Evolutionary conservation across 2,888 invertebrate species (phyloP).

Genomic region (Cecidostiba fungosa): DNA sequence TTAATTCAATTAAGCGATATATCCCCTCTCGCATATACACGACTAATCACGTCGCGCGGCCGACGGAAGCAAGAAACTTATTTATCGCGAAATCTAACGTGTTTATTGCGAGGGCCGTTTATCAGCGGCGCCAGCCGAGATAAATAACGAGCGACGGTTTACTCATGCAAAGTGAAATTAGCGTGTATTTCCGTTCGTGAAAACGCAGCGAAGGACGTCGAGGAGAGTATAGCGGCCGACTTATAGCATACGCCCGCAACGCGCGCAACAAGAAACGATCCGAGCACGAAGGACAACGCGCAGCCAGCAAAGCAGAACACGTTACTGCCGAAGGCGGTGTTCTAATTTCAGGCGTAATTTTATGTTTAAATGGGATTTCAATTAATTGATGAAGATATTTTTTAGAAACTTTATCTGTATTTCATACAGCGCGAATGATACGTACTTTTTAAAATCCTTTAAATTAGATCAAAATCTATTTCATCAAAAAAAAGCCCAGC

Average conservation of each 20-base stretch:
- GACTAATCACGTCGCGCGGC: neutral
- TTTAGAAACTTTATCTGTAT: no score
- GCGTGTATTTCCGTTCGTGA: slow-evolving; percentile 49
- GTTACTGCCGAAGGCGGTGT: neutral
- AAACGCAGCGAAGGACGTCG: slow-evolving; percentile 42
- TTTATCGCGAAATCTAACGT: neutral
- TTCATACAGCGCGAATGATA: no score
- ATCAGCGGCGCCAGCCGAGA: slow-evolving; percentile 22
- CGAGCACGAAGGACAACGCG: slow-evolving; percentile 26
- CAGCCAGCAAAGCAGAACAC: neutral
- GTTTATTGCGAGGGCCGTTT: slow-evolving; percentile 39
- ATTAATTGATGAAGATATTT: no score
- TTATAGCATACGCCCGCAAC: neutral
- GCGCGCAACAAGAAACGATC: slow-evolving; percentile 21
- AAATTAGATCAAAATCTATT: neutral
- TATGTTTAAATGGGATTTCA: no score
- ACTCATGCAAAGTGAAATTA: slow-evolving; percentile 54
- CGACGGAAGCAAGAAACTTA: slow-evolving; percentile 35
- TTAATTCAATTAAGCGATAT: slow-evolving; percentile 25
- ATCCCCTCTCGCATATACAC: neutral
- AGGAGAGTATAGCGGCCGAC: neutral
- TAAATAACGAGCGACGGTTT: slow-evolving; percentile 49
- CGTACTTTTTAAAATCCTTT: no score
- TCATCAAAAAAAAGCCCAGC: neutral
- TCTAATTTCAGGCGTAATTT: neutral